Evolutionary conservation across 1,140 invertebrate genomes (phyloP).

Genomic region (Drosophila hydei): DNA sequence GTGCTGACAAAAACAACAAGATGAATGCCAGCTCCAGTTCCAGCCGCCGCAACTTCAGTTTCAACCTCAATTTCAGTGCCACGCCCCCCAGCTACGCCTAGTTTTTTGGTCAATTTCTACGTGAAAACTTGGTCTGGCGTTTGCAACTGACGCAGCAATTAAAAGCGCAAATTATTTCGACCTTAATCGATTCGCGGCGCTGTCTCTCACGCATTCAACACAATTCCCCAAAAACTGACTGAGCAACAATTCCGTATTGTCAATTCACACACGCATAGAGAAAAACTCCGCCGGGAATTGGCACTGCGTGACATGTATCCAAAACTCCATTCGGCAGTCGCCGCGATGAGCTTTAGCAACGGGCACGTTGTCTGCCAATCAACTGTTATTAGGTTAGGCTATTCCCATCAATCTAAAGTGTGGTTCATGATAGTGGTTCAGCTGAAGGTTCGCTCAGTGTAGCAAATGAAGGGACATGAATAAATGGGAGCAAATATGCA

Average conservation of each 20-base stretch:
- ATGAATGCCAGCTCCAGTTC: constrained; percentile 2
- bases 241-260: constrained; percentile 56
- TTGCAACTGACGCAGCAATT: constrained; percentile 59
- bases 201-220: constrained; percentile 44
- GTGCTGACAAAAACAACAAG: constrained; percentile 21
- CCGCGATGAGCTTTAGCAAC: constrained; percentile 18
- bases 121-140: constrained; percentile 18
- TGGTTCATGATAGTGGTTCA: neutral
- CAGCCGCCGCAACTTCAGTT: too few species aligned
- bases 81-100: neutral
- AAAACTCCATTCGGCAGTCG: constrained; percentile 33
- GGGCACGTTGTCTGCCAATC: constrained; percentile 12
- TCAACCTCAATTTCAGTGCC: neutral
- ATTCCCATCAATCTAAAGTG: neutral
- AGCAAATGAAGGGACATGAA: too few species aligned
- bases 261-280: neutral
- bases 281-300: constrained; percentile 48
- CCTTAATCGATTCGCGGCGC: constrained; percentile 66
- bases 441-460: neutral
- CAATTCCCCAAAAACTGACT: constrained; percentile 54
- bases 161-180: constrained; percentile 69
- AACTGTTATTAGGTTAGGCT: constrained; percentile 13
- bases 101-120: neutral
- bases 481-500: neutral
- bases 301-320: constrained; percentile 52